Percentiles rank a stretch among this genome's conserved stretches.
These are phyloP conservation scores for Xyrauchen texanus DNA, from an alignment of 2,113 vertebrate genomes.

Conservation along the genomic window DNA sequence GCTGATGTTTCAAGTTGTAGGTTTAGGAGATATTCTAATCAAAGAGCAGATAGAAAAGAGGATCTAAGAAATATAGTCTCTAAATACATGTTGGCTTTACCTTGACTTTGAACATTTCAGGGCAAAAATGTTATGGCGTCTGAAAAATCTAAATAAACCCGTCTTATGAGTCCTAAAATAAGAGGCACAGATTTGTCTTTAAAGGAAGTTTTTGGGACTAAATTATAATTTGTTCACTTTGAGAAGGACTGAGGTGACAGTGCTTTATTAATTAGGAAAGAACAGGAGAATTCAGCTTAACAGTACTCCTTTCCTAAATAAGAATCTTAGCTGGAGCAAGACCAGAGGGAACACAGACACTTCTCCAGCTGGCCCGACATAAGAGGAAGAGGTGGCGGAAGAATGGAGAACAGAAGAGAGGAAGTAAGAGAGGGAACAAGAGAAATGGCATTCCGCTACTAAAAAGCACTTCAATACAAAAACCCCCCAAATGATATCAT, in stretches of 20 bases:
- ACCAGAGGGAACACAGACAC: constrained; percentile 64
- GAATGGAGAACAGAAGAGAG: background rate
- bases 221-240: constrained; percentile 55
- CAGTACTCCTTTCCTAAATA: constrained; percentile 74
- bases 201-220: constrained; percentile 53
- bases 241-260: constrained; percentile 60
- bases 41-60: no score
- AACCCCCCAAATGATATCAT: no score
- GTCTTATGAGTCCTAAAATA: background rate
- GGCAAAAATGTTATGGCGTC: background rate
- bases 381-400: constrained; percentile 7
- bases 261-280: constrained; percentile 69
- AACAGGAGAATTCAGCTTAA: constrained; percentile 63
- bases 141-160: constrained; percentile 22
- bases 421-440: background rate
- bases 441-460: no score
- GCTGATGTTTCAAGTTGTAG: constrained; percentile 43
- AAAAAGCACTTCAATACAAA: no score
- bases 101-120: background rate
- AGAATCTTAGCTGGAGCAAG: constrained; percentile 75
- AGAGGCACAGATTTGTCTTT: constrained; percentile 34
- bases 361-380: constrained; percentile 65
- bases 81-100: no score
- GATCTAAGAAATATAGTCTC: no score
- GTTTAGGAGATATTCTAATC: constrained; percentile 9